A percentile compares a stretch with the other conserved stretches of the same genome.
Conservation (phyloP, 2,797 vertebrate species). For the Anableps anableps region DNA sequence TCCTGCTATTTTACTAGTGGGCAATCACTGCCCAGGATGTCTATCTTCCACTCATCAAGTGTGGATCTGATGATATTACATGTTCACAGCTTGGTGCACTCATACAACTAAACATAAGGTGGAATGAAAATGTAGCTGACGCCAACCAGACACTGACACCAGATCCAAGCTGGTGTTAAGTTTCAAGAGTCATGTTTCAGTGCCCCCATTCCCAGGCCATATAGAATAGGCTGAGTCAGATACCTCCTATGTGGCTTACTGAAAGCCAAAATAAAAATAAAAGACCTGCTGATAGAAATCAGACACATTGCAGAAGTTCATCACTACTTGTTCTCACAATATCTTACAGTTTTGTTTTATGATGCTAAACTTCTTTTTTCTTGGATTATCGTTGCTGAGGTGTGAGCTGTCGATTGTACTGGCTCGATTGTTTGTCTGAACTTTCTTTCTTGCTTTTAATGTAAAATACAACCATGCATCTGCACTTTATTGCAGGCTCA, state of each 20-base stretch:
- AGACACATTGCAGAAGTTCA: background rate
- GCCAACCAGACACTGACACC: conserved; percentile 52
- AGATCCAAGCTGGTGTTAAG: conserved; percentile 61
- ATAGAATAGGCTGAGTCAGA: conserved; percentile 25
- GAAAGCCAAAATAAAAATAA: background rate
- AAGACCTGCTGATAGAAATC: background rate
- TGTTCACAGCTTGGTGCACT: conserved; percentile 57
- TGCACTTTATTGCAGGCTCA: background rate
- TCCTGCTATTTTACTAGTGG: conserved; percentile 6
- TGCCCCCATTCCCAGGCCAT: conserved; percentile 24
- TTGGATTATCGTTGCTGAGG: background rate
- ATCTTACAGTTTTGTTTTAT: background rate
- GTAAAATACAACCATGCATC: background rate
- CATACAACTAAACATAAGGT: conserved; percentile 32
- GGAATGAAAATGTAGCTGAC: conserved; percentile 63
- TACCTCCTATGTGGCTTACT: background rate
- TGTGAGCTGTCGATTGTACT: conserved; percentile 12
- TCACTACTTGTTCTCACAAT: conserved; percentile 1
- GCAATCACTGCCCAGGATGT: conserved; percentile 69
- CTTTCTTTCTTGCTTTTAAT: background rate
- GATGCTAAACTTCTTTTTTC: conserved; percentile 14
- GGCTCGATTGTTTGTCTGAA: background rate
- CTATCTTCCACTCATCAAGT: conserved; percentile 45
- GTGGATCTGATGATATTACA: conserved; percentile 61
- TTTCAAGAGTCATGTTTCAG: conserved; percentile 67